phyloP scores from a whole-genome alignment of 2,113 vertebrate species.

The Xiphophorus maculatus region DNA sequence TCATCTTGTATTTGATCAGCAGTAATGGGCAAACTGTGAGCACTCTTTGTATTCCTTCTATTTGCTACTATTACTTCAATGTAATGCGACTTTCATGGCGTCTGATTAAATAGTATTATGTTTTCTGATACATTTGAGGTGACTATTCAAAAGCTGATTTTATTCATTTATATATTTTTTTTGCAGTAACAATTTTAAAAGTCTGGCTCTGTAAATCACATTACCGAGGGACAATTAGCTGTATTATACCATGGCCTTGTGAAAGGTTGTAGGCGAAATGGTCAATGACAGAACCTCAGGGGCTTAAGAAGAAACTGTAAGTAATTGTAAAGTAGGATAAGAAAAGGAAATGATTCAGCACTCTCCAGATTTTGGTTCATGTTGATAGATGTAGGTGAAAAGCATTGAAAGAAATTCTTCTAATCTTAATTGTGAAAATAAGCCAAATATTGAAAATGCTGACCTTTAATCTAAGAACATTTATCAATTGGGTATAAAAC shows the following conservation, averaged over 20 bases:
- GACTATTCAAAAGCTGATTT: conserved; percentile 13
- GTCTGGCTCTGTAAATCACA: conserved; percentile 20
- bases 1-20: conserved; percentile 42
- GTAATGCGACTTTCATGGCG: conserved; percentile 36
- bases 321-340: no score
- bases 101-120: conserved; percentile 43
- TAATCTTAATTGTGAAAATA: no score
- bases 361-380: no score
- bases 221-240: conserved; percentile 46
- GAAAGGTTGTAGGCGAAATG: conserved; percentile 31
- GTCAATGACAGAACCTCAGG: conserved; percentile 13
- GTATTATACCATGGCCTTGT: conserved; percentile 30
- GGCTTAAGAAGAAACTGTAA: no score
- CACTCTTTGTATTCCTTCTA: conserved; percentile 26
- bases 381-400: no score
- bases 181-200: conserved; percentile 18
- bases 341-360: no score
- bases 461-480: no score
- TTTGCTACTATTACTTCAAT: conserved; percentile 37
- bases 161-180: background rate
- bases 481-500: no score
- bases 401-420: no score
- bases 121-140: conserved; percentile 44
- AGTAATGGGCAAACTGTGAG: conserved; percentile 37
- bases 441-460: no score